Evolutionary conservation across 2,113 vertebrate species (phyloP).

Genomic region (Perca schrenkii): DNA sequence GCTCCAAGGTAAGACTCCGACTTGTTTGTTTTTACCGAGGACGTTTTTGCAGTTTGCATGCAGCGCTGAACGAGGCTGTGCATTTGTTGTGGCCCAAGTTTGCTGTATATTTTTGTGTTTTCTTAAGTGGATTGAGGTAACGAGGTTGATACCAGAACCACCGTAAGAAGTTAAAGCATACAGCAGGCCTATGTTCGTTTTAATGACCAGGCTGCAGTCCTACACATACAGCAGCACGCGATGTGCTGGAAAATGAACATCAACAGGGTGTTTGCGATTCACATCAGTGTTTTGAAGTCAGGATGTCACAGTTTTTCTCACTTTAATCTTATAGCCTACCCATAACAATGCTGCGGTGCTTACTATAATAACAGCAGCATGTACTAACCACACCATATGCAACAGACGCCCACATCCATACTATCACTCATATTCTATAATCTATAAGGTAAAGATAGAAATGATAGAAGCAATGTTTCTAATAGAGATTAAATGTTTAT

Average conservation of each 20-base stretch:
- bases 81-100: background rate
- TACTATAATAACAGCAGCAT: background rate
- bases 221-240: conserved; percentile 19
- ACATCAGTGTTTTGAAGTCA: background rate
- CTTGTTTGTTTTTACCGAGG: background rate
- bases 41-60: background rate
- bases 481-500: background rate
- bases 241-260: conserved; percentile 27
- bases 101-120: background rate
- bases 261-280: conserved; percentile 14
- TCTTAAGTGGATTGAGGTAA: background rate
- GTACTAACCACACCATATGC: background rate
- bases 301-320: background rate
- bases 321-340: too few species aligned
- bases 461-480: background rate
- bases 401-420: background rate
- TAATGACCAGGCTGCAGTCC: conserved; percentile 12
- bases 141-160: background rate
- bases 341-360: background rate
- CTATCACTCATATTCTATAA: background rate
- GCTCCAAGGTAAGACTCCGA: background rate
- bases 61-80: background rate
- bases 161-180: background rate
- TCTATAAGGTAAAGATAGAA: too few species aligned
- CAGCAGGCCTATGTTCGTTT: too few species aligned